Evolutionary conservation across 2,888 invertebrate genomes (phyloP).

Genomic region (Ophioninae sp.): DNA sequence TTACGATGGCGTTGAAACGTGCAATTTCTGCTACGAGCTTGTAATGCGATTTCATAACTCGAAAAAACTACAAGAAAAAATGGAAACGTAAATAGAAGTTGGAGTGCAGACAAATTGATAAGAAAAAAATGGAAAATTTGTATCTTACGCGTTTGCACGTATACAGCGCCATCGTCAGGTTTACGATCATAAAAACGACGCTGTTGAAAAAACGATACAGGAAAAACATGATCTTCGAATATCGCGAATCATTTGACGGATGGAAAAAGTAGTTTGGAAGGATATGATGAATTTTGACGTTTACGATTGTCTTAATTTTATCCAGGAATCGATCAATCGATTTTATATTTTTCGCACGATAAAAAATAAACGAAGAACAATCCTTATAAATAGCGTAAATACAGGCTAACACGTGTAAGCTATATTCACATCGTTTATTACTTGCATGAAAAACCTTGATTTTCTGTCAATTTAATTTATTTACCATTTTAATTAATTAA

Average conservation of each 20-base stretch:
- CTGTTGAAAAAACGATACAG: slow-evolving; percentile 71
- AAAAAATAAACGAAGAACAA: neutral
- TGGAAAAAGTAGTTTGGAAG: neutral
- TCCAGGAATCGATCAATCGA: slow-evolving; percentile 11
- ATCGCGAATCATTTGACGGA: neutral
- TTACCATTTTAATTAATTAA: too few species aligned
- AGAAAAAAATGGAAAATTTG: neutral
- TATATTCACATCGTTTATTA: neutral
- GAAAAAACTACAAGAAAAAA: slow-evolving; percentile 68
- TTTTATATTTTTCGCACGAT: neutral
- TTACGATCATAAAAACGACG: slow-evolving; percentile 69
- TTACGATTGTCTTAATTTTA: slow-evolving; percentile 17
- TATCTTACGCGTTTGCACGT: slow-evolving; percentile 72
- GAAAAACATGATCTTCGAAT: slow-evolving; percentile 66
- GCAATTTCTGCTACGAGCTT: slow-evolving; percentile 71
- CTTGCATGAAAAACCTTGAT: too few species aligned
- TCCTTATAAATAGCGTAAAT: neutral
- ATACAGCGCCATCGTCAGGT: slow-evolving; percentile 69
- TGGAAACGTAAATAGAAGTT: slow-evolving; percentile 7
- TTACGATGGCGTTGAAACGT: slow-evolving; percentile 72
- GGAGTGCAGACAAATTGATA: neutral
- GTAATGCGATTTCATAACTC: slow-evolving; percentile 70
- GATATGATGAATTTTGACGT: slow-evolving; percentile 63
- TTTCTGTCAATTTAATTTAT: too few species aligned
- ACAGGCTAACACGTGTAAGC: neutral